Evolutionary conservation across 2,797 vertebrate species (phyloP).

Genomic region (Acrossocheilus wenchowensis): DNA sequence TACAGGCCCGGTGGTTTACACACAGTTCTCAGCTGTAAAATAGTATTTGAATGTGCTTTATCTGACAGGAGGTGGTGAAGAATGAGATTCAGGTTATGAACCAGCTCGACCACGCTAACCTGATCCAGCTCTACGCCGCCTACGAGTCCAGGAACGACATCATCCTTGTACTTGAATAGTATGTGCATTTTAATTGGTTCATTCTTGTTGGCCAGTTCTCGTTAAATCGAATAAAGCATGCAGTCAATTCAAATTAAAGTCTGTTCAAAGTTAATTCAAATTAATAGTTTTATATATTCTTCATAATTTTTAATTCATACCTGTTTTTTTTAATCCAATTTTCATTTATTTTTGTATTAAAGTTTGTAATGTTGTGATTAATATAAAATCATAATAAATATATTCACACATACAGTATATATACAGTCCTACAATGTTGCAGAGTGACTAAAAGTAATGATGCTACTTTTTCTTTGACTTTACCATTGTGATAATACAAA

Average conservation of each 20-base stretch:
- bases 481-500: not conserved
- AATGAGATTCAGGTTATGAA: constrained; percentile 98
- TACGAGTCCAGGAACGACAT: constrained; percentile 95
- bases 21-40: constrained; percentile 7
- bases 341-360: no score
- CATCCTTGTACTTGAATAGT: constrained; percentile 97
- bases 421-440: not conserved
- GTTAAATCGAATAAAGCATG: not conserved
- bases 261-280: no score
- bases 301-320: no score
- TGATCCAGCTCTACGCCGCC: constrained; percentile 97
- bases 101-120: constrained; percentile 92
- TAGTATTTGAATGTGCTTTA: constrained; percentile 55
- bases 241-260: no score
- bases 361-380: no score
- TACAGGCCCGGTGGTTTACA: constrained; percentile 81
- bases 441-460: not conserved
- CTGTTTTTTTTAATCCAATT: no score
- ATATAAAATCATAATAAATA: no score
- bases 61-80: constrained; percentile 90
- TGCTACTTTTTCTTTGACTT: not conserved
- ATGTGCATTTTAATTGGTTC: constrained; percentile 65
- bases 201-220: not conserved
- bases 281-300: no score
- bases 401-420: no score